These are phyloP conservation scores for Serranus cabrilla DNA, from an alignment of 2,797 vertebrate species.

Conservation along the genomic window DNA sequence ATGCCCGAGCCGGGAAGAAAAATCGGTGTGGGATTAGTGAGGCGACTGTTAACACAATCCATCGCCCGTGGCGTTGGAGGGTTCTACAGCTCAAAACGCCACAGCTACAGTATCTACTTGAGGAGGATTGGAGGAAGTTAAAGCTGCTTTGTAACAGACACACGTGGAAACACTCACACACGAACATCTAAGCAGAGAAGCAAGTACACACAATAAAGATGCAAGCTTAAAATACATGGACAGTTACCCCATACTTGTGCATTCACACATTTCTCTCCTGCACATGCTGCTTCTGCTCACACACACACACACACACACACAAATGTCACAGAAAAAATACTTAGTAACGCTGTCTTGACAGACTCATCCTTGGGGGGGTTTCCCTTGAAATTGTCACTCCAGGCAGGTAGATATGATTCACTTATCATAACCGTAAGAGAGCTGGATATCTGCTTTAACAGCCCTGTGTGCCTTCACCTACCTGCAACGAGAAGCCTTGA, in stretches of 20 bases:
- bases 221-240: constrained; percentile 25
- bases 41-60: constrained; percentile 74
- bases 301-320: constrained; percentile 13
- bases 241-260: constrained; percentile 8
- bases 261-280: constrained; percentile 16
- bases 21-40: constrained; percentile 76
- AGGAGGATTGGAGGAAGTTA: constrained; percentile 59
- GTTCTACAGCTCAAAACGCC: constrained; percentile 62
- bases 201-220: constrained; percentile 44
- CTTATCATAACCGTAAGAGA: constrained; percentile 10
- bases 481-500: constrained; percentile 93
- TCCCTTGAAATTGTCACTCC: constrained; percentile 50
- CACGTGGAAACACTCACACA: constrained; percentile 26
- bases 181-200: constrained; percentile 22
- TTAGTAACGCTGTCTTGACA: constrained; percentile 31
- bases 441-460: constrained; percentile 11
- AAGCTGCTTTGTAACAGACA: constrained; percentile 66
- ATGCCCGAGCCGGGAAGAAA: constrained; percentile 41
- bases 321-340: constrained; percentile 20
- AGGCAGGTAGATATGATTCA: constrained; percentile 46
- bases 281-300: not conserved
- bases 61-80: constrained; percentile 69
- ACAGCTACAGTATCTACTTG: constrained; percentile 51
- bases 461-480: constrained; percentile 44
- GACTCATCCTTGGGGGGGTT: constrained; percentile 37